phyloP scores from a whole-genome alignment of 1,140 invertebrate species.

The Anoplolepis gracilipes region DNA sequence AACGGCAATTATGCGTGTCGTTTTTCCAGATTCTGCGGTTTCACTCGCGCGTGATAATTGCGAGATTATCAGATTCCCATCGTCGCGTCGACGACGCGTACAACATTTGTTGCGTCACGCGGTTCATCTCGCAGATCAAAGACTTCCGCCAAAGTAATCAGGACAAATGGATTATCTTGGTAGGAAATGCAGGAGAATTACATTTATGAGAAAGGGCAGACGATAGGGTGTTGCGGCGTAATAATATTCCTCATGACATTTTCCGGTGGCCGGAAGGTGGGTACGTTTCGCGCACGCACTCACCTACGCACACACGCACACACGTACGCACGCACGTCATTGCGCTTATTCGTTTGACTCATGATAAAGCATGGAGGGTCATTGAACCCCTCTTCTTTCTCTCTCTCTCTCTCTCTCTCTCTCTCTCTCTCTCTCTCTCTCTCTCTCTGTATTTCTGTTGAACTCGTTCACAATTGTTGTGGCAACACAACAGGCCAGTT shows the following conservation, averaged over 20 bases:
- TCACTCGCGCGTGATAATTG: constrained; percentile 44
- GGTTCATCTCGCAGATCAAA: constrained; percentile 58
- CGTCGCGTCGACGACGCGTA: constrained; percentile 4
- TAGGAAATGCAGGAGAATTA: constrained; percentile 52
- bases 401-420: constrained; percentile 14
- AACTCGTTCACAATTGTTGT: constrained; percentile 55
- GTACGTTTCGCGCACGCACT: constrained; percentile 72
- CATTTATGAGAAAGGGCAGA: constrained; percentile 38
- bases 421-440: constrained; percentile 23
- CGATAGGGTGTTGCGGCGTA: constrained; percentile 53
- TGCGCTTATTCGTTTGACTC: constrained; percentile 75
- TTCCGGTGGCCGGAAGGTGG: constrained; percentile 78
- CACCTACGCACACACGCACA: not conserved
- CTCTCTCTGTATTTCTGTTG: constrained; percentile 7
- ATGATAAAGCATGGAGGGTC: constrained; percentile 70
- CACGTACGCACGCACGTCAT: constrained; percentile 10
- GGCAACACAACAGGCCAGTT: constrained; percentile 51
- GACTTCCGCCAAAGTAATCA: constrained; percentile 52
- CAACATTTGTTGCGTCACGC: constrained; percentile 31
- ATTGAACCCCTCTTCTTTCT: constrained; percentile 68
- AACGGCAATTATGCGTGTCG: constrained; percentile 4
- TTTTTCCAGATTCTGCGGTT: not conserved
- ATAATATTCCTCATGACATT: constrained; percentile 79
- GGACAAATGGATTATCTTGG: constrained; percentile 55
- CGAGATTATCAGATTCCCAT: constrained; percentile 7